These are phyloP conservation scores for Drosophila infuscata DNA, from an alignment of 2,888 invertebrate species.

Conservation along the genomic window DNA sequence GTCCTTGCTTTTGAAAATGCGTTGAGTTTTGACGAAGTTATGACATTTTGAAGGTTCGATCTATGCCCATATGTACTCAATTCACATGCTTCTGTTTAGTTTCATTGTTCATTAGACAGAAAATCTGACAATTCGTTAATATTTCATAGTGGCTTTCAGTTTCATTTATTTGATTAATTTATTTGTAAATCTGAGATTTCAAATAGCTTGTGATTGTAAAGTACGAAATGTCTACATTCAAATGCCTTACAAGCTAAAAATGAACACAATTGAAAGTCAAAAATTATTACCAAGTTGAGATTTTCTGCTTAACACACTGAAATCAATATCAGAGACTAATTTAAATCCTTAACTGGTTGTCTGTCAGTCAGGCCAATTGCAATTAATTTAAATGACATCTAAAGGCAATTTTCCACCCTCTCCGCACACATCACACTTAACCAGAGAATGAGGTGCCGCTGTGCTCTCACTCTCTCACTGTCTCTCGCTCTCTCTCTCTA, in stretches of 20 bases:
- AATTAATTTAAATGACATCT: conserved; percentile 71
- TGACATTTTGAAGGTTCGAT: too few species aligned
- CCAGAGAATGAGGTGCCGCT: neutral
- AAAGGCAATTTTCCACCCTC: conserved; percentile 51
- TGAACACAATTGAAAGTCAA: neutral
- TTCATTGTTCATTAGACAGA: neutral
- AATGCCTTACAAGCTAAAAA: too few species aligned
- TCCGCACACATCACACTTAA: conserved; percentile 4
- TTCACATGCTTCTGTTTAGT: neutral
- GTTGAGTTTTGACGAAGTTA: too few species aligned
- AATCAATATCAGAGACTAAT: conserved; percentile 30
- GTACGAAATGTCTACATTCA: neutral
- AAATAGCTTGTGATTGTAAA: neutral
- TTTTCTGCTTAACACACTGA: conserved; percentile 5
- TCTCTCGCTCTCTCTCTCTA: neutral
- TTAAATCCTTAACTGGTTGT: conserved; percentile 17
- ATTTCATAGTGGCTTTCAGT: neutral
- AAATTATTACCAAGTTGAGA: neutral
- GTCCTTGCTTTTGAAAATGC: too few species aligned
- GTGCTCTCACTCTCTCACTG: neutral
- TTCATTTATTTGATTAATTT: neutral
- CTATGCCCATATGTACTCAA: too few species aligned
- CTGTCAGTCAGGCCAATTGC: conserved; percentile 28
- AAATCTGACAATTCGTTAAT: neutral
- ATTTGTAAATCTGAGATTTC: neutral